phyloP scores from a whole-genome alignment of 2,888 invertebrate species.

The Chymomyza procnemis region DNA sequence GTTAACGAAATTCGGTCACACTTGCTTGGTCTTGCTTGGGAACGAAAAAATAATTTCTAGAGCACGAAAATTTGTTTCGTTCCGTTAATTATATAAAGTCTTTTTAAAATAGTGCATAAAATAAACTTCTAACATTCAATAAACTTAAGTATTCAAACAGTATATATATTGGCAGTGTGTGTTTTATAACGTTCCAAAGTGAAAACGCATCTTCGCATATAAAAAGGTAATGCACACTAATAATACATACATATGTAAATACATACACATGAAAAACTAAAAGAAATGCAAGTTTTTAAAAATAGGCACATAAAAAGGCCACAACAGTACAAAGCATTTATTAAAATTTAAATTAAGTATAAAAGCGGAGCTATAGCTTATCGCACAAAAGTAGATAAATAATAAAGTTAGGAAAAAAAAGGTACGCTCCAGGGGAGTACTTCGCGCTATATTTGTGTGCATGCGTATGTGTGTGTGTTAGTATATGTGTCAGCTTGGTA shows the following conservation, averaged over 20 bases:
- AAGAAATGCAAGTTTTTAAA: conserved; percentile 18
- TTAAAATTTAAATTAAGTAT: conserved; percentile 30
- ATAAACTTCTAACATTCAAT: conserved; percentile 18
- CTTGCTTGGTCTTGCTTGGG: background rate
- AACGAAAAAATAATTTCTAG: conserved; percentile 32
- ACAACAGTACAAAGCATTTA: conserved; percentile 41
- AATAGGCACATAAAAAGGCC: conserved; percentile 8
- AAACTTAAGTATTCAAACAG: conserved; percentile 35
- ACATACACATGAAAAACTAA: conserved; percentile 25
- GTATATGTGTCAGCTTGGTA: background rate
- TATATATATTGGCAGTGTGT: conserved; percentile 50
- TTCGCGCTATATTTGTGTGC: conserved; percentile 23
- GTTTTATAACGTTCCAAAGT: conserved; percentile 56
- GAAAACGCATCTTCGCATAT: conserved; percentile 57
- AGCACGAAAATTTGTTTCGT: conserved; percentile 46
- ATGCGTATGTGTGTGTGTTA: conserved; percentile 10
- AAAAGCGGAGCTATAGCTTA: background rate
- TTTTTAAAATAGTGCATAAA: conserved; percentile 18
- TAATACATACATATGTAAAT: conserved; percentile 50
- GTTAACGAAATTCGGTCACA: background rate
- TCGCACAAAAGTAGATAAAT: background rate
- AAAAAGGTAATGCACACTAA: conserved; percentile 51
- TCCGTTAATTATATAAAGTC: conserved; percentile 31
- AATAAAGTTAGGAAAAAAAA: conserved; percentile 5
- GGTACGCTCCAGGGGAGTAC: conserved; percentile 50